Base-by-base conservation (phyloP, 2,888 invertebrate species). In the Thera britannica region DNA sequence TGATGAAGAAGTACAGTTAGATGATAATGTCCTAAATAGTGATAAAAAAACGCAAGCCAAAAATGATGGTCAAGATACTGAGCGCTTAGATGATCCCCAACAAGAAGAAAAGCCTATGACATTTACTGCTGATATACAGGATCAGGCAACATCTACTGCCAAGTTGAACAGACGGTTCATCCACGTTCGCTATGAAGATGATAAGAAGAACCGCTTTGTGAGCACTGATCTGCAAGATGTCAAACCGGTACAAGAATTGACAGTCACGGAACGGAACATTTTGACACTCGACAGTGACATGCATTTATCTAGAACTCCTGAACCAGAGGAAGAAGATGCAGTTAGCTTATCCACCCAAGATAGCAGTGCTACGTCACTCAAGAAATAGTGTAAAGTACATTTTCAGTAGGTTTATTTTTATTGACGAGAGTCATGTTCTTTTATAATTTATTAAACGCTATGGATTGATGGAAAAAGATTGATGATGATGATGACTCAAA, bases 131-230 rank as follows among this genome's bases (percentile, higher is more conserved):
- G 58, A 67, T 1, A 56, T 38, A 8, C 57, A 59, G 6, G 60
- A 67, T 38, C 65, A 59, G 11, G 61, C 58, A 0, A 68, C 72
- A 6, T 70, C 73, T 2, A 71, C 70, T n/a, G 35, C 75, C 0
- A 75, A 63, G 41, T 7, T 65, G 41, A 74, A 64, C 36, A 71
- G 69, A 58, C 75, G 72, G 7, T 58, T 59, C 1, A 61, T 73
- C 7, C 75, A 55, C 58, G 72, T 78, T 9, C 72, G 71, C n/a
- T 78, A 77, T 60, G 65, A 75, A 41, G 78, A 58, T 11, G 23
- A 55, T 7, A 52, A 23, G 0, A 66, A 23, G 52, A 38, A 58
- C 11, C 58, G 34, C 8, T 9, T 38, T 38, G 52, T 8, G n/a
- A 62, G 41, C 67, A 58, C 48, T 54, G 62, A 67, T 2, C 6